A percentile compares a stretch with the other conserved stretches of the same genome.
Evolutionary conservation across 2,888 invertebrate genomes (phyloP).

Genomic region (Agrochola lota): DNA sequence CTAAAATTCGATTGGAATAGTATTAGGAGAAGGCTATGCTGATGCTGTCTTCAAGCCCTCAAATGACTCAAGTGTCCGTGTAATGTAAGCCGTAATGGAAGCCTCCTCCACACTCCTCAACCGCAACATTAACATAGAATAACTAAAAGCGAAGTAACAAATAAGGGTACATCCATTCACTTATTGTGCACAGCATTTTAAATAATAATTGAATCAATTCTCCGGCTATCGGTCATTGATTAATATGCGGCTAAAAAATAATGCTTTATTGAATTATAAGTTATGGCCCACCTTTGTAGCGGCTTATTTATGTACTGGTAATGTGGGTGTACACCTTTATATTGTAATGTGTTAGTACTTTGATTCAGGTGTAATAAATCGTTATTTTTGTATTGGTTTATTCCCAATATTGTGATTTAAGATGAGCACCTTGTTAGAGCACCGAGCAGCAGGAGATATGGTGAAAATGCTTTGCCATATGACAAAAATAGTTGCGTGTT

Average conservation of each 20-base stretch:
- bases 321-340: constrained; percentile 71
- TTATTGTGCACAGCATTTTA: constrained; percentile 86
- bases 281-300: constrained; percentile 69
- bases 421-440: constrained; percentile 2
- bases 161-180: constrained; percentile 87
- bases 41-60: neutral
- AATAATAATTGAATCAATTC: constrained; percentile 89
- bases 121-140: constrained; percentile 79
- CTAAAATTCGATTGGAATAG: neutral
- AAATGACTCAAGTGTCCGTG: neutral
- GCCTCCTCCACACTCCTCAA: constrained; percentile 70
- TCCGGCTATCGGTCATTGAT: constrained; percentile 78
- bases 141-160: constrained; percentile 86
- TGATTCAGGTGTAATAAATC: constrained; percentile 23
- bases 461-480: neutral
- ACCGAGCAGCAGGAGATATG: neutral
- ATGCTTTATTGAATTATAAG: constrained; percentile 74
- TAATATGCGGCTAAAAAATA: constrained; percentile 79
- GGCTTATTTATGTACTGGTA: constrained; percentile 69
- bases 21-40: neutral
- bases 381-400: constrained; percentile 43
- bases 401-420: constrained; percentile 28
- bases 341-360: constrained; percentile 47
- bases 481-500: neutral
- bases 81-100: neutral